A percentile compares a stretch with the other conserved stretches of the same genome.
Evolutionary conservation across 1,140 invertebrate genomes (phyloP).

Genomic region (Cydia amplana): DNA sequence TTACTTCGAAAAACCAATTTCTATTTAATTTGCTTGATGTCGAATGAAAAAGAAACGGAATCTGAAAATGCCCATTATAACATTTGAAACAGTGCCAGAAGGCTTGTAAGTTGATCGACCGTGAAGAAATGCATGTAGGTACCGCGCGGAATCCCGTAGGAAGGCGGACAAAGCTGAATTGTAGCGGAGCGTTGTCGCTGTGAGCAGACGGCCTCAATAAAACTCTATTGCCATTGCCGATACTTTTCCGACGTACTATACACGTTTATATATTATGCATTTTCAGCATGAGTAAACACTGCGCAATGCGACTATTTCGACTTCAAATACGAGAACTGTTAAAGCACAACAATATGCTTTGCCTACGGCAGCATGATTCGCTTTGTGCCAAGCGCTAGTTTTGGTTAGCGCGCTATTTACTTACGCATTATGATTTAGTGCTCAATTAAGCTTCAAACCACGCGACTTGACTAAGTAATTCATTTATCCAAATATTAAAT

Average conservation of each 20-base stretch:
- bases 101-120: slow-evolving; percentile 37
- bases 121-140: slow-evolving; percentile 48
- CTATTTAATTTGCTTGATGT: neutral
- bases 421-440: slow-evolving; percentile 11
- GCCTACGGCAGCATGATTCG: neutral
- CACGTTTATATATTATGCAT: slow-evolving; percentile 40
- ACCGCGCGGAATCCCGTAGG: slow-evolving; percentile 35
- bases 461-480: no score
- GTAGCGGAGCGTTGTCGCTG: slow-evolving; percentile 26
- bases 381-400: neutral
- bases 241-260: slow-evolving; percentile 37
- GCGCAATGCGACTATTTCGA: slow-evolving; percentile 35
- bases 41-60: slow-evolving; percentile 7
- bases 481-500: no score
- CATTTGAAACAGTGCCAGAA: slow-evolving; percentile 34
- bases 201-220: slow-evolving; percentile 43
- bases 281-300: slow-evolving; percentile 38
- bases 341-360: slow-evolving; percentile 23
- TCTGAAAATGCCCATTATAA: slow-evolving; percentile 26
- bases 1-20: neutral
- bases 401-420: slow-evolving; percentile 12
- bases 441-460: no score
- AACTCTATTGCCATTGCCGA: slow-evolving; percentile 42
- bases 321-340: slow-evolving; percentile 29
- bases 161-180: slow-evolving; percentile 40